A percentile compares a stretch with the other conserved stretches of the same genome.
phyloP scores from a whole-genome alignment of 1,140 invertebrate species.

The Drosophila serrata region DNA sequence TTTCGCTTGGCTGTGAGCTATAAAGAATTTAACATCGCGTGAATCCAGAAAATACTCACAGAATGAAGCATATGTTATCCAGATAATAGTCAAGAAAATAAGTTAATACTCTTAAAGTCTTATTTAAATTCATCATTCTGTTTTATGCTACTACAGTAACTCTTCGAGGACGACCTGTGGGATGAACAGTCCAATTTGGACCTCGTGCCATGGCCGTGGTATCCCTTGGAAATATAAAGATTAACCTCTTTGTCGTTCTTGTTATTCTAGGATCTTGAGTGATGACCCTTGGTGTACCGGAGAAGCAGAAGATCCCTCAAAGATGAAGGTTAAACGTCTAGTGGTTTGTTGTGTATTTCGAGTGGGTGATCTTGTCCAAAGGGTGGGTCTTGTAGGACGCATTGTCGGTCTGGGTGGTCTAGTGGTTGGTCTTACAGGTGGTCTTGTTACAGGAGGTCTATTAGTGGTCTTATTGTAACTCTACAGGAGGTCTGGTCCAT shows the following conservation, averaged over 20 bases:
- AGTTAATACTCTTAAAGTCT: background rate
- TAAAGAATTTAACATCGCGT: conserved; percentile 64
- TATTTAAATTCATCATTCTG: background rate
- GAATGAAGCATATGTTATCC: background rate
- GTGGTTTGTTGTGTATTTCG: conserved; percentile 9
- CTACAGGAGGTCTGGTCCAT: conserved; percentile 24
- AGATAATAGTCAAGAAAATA: background rate
- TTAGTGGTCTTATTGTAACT: conserved; percentile 1
- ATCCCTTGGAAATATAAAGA: conserved; percentile 32
- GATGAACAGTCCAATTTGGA: conserved; percentile 13
- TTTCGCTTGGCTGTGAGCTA: conserved; percentile 25
- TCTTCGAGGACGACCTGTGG: background rate
- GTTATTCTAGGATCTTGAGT: background rate
- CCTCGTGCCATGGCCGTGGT: conserved; percentile 6
- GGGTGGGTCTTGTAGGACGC: background rate
- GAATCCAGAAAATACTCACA: conserved; percentile 9
- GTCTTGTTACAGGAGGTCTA: background rate
- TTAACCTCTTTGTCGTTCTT: conserved; percentile 11
- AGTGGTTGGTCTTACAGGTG: conserved; percentile 3
- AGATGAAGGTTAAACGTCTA: conserved; percentile 14
- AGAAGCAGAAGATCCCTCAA: background rate
- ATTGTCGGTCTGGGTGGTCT: background rate
- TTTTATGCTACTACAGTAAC: background rate
- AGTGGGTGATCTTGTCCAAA: conserved; percentile 6
- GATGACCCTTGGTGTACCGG: background rate